Evolutionary conservation across 2,888 invertebrate genomes (phyloP), one percentile per base, ranked within the genome.

Genomic region (Abscondita cerata): DNA sequence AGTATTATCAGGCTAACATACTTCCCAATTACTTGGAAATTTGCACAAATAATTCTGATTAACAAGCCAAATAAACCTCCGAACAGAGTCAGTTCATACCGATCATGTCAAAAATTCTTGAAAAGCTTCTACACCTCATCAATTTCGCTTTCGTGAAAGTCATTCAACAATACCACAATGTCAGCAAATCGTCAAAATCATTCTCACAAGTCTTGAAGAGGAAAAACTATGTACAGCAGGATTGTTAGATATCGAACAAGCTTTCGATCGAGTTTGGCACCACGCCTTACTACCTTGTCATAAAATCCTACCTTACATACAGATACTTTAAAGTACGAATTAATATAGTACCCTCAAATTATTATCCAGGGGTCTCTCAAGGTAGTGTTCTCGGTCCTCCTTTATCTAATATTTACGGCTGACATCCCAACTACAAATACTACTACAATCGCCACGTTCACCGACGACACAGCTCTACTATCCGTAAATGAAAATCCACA

Each of bases 401-500:
- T 48, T 11, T 66, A 64, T 40, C 34, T 34, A 19, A 48, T 68
- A 8, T 66, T 60, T 25, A 66, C 61, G 33, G 36, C 59, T 19
- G 66, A 66, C 41, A 50, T 69, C n/a, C 66, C 62, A 25, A 56
- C 55, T 34, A 52, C 53, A 50, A 44, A 59, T 25, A 41, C 46
- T 16, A 64, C 64, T 11, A 46, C 51, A 33, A 52, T 57, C 9
- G 55, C 52, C 16, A 59, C 67, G 11, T 65, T 53, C 41, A 62
- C 64, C 31, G 65, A 68, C 36, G 66, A 66, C 44, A 66, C 64
- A 5, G 64, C 64, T 8, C 50, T 62, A 48, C 38, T 64, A 40
- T 52, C 47, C 15, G 33, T 62, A 18, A 20, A 53, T 44, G 18
- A 48, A 0, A 31, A 52, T 13, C 56, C 64, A 8, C 48, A 36